These are phyloP conservation scores for Forficula auricularia DNA, from an alignment of 1,140 invertebrate genomes.

Conservation along the genomic window DNA sequence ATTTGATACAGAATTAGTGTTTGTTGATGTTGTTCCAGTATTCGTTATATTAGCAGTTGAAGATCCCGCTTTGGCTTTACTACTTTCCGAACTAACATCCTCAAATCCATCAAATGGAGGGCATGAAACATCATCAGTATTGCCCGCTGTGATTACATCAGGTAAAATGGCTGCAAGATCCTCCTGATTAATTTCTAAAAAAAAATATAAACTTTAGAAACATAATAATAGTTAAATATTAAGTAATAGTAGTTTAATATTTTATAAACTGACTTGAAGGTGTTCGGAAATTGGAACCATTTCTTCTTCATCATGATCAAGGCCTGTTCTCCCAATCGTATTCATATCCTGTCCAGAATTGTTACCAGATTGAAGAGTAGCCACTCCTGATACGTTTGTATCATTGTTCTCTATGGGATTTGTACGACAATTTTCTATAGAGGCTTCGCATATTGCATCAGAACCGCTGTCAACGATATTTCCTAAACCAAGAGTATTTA, in stretches of 20 bases:
- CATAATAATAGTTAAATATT: neutral
- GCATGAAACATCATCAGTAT: slow-evolving; percentile 33
- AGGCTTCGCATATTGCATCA: too few species aligned
- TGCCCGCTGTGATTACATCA: slow-evolving; percentile 26
- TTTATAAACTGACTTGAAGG: slow-evolving; percentile 15
- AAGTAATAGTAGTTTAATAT: neutral
- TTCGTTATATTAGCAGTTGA: too few species aligned
- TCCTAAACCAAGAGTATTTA: too few species aligned
- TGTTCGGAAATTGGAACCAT: slow-evolving; percentile 15
- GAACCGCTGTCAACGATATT: too few species aligned
- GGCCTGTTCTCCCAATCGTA: too few species aligned
- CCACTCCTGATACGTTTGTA: too few species aligned
- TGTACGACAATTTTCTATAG: too few species aligned
- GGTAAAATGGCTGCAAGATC: slow-evolving; percentile 47
- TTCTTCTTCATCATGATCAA: slow-evolving; percentile 6
- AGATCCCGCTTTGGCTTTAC: slow-evolving; percentile 4
- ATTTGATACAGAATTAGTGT: too few species aligned
- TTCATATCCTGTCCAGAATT: too few species aligned
- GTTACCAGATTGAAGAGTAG: too few species aligned
- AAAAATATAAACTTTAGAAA: neutral
- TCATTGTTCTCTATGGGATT: too few species aligned
- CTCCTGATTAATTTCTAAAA: slow-evolving; percentile 43
- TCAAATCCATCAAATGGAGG: slow-evolving; percentile 38
- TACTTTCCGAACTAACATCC: slow-evolving; percentile 19
- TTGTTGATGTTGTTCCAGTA: too few species aligned